Conservation (phyloP, 1,140 invertebrate species). For the Nylanderia fulva region DNA sequence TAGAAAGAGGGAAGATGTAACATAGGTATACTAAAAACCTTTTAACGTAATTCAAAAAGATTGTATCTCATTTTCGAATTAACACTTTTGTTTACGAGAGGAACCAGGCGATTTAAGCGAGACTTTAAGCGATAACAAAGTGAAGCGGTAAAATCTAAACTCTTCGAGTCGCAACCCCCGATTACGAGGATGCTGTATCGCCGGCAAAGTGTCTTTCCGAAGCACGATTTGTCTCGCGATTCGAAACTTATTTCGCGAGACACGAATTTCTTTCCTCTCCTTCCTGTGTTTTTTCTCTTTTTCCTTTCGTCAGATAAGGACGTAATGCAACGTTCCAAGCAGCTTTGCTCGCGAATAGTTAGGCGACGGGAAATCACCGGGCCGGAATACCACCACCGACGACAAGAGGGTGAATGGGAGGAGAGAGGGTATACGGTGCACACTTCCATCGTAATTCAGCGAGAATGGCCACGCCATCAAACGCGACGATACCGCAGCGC, state of each 20-base stretch:
- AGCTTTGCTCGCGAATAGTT: conserved; percentile 23
- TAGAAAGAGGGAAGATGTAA: neutral
- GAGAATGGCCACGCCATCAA: conserved; percentile 78
- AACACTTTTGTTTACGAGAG: neutral
- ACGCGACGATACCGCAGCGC: conserved; percentile 67
- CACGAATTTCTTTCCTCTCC: conserved; percentile 3
- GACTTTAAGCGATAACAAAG: too few relatives aligned
- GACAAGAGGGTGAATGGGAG: neutral
- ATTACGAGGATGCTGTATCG: neutral
- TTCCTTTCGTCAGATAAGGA: conserved; percentile 23
- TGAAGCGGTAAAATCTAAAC: neutral
- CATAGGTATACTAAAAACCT: too few relatives aligned
- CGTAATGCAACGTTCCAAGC: conserved; percentile 28
- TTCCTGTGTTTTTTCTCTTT: too few relatives aligned
- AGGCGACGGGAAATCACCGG: conserved; percentile 52
- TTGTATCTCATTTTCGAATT: neutral
- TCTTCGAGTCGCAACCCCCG: neutral
- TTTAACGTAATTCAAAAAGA: neutral
- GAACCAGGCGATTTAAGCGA: neutral
- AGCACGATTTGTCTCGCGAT: neutral
- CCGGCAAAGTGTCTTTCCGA: too few relatives aligned
- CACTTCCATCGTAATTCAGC: conserved; percentile 79
- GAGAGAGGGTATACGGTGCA: conserved; percentile 26
- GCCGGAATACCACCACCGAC: conserved; percentile 36
- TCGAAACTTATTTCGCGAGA: conserved; percentile 7